A percentile compares a stretch with the other conserved stretches of the same genome.
Evolutionary conservation across 2,797 vertebrate genomes (phyloP).

Genomic region (Pitangus sulphuratus): DNA sequence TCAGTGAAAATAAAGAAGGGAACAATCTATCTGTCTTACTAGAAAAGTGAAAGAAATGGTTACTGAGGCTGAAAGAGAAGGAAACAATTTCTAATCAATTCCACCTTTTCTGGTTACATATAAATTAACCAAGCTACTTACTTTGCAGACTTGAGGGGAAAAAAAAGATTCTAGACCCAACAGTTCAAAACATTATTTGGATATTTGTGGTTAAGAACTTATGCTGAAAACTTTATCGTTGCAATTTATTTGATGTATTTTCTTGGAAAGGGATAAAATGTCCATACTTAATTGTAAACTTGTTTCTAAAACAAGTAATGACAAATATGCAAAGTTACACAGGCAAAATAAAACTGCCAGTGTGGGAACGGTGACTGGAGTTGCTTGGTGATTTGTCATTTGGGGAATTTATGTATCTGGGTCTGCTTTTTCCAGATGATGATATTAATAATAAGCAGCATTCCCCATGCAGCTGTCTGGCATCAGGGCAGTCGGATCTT

Average conservation of each 20-base stretch:
- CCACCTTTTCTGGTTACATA: neutral
- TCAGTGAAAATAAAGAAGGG: neutral
- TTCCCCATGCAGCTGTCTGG: constrained; percentile 9
- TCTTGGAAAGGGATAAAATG: neutral
- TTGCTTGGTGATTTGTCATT: neutral
- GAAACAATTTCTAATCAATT: neutral
- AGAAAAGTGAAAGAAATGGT: neutral
- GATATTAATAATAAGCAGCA: neutral
- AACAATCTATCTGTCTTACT: neutral
- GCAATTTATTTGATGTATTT: neutral
- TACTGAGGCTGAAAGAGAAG: neutral
- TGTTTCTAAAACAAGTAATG: neutral
- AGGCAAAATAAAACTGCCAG: neutral
- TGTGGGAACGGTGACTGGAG: neutral
- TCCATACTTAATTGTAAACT: neutral
- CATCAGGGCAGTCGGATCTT: constrained; percentile 13
- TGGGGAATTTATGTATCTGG: neutral
- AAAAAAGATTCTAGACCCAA: neutral
- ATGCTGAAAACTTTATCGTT: neutral
- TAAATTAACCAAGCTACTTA: neutral
- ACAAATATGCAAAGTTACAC: neutral
- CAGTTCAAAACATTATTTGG: neutral
- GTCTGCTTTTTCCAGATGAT: constrained; percentile 1
- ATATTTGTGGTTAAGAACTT: neutral
- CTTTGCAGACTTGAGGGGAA: neutral